A percentile compares a stretch with the other conserved stretches of the same genome.
These are phyloP conservation scores for Choristoneura rosaceana DNA, from an alignment of 2,888 invertebrate genomes.

Conservation along the genomic window DNA sequence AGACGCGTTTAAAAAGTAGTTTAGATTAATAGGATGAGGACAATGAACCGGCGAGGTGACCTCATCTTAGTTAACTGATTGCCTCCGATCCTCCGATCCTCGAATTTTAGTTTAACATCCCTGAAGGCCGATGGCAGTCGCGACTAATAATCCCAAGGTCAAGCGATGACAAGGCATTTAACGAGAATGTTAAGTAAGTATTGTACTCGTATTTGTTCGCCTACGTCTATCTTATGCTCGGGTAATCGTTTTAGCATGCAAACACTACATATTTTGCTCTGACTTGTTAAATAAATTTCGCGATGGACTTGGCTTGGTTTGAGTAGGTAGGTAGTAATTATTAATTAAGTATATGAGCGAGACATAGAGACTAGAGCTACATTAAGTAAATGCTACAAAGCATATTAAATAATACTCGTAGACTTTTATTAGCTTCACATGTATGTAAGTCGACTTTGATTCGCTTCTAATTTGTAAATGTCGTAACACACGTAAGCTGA, in stretches of 20 bases:
- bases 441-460: no score
- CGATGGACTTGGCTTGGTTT: not conserved
- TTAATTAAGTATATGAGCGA: no score
- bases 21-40: not conserved
- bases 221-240: not conserved
- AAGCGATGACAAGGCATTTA: not conserved
- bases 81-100: not conserved
- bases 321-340: no score
- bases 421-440: no score
- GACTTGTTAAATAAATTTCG: not conserved
- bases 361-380: no score
- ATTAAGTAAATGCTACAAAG: no score
- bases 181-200: not conserved
- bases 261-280: not conserved
- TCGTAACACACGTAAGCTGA: no score
- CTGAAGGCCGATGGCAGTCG: not conserved
- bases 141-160: not conserved
- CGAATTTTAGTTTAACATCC: conserved; percentile 6
- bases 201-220: not conserved
- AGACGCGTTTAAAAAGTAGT: conserved; percentile 1
- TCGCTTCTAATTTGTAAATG: no score
- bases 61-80: not conserved
- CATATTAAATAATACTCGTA: no score
- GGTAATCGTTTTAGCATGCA: not conserved
- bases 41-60: not conserved